These are phyloP conservation scores for Antrozous pallidus DNA, from an alignment of 2,797 vertebrate genomes.

Conservation along the genomic window DNA sequence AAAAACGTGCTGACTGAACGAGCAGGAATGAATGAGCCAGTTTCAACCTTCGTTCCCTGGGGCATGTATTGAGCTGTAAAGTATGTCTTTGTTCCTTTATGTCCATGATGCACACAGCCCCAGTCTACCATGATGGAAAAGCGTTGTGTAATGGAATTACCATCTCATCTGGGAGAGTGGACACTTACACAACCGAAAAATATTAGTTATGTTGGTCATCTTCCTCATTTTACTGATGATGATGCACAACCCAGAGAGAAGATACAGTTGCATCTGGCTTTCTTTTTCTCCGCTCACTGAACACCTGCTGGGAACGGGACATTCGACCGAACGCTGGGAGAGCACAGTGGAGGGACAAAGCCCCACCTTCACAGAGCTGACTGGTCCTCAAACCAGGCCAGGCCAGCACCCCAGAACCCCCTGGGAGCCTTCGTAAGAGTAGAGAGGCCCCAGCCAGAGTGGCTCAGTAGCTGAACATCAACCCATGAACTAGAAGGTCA, in stretches of 20 bases:
- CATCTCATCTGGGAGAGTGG: not conserved
- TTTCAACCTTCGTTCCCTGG: not conserved
- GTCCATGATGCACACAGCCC: not conserved
- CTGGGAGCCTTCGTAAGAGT: not conserved
- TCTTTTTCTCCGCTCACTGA: not conserved
- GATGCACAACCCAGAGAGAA: not conserved
- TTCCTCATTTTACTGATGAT: not conserved
- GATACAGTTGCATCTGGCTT: too few species aligned
- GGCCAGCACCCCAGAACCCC: not conserved
- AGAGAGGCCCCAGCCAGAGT: not conserved
- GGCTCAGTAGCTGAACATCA: not conserved
- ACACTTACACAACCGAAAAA: not conserved
- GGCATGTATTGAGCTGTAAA: not conserved
- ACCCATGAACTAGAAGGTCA: not conserved
- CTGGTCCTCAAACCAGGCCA: not conserved
- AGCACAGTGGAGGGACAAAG: too few species aligned
- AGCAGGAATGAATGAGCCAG: not conserved
- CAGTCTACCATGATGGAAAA: not conserved
- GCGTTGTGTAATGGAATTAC: not conserved
- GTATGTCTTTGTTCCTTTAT: not conserved
- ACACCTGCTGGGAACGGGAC: not conserved
- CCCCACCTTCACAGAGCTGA: not conserved
- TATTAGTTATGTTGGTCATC: not conserved
- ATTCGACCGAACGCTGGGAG: not conserved
- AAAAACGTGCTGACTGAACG: not conserved